A percentile compares a stretch with the other conserved stretches of the same genome.
Conservation (phyloP, 2,888 invertebrate species). For the Taphrorychus bicolor region DNA sequence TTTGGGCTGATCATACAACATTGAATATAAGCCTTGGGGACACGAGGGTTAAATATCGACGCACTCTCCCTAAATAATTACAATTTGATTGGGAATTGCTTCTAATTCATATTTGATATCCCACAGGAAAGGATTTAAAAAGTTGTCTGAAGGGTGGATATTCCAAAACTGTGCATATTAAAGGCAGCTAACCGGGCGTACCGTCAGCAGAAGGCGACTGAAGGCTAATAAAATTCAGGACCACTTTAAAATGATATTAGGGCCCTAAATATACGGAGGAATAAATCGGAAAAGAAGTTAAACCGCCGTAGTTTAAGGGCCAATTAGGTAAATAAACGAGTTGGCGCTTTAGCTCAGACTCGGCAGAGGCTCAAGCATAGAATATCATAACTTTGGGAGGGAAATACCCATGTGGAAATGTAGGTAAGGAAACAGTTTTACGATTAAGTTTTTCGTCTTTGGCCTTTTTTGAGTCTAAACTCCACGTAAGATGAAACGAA, state of each 20-base stretch:
- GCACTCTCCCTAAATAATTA: not conserved
- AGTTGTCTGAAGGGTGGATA: too few relatives aligned
- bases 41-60: not conserved
- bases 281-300: slow-evolving; percentile 30
- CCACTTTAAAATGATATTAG: slow-evolving; percentile 24
- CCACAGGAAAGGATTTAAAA: too few relatives aligned
- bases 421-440: too few relatives aligned
- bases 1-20: not conserved
- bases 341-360: not conserved
- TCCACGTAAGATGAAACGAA: too few relatives aligned
- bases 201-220: too few relatives aligned
- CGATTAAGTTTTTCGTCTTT: too few relatives aligned
- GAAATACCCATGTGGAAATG: too few relatives aligned
- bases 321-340: slow-evolving; percentile 28
- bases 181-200: too few relatives aligned
- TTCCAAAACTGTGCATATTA: too few relatives aligned
- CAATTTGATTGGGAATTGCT: slow-evolving; percentile 26
- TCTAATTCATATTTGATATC: slow-evolving; percentile 18
- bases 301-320: slow-evolving; percentile 22
- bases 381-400: too few relatives aligned
- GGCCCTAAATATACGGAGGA: slow-evolving; percentile 25
- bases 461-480: too few relatives aligned
- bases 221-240: slow-evolving; percentile 27
- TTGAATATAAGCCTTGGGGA: not conserved
- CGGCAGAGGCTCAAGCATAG: not conserved